These are phyloP conservation scores for Patella vulgata DNA, from an alignment of 1,140 invertebrate genomes.

Conservation along the genomic window DNA sequence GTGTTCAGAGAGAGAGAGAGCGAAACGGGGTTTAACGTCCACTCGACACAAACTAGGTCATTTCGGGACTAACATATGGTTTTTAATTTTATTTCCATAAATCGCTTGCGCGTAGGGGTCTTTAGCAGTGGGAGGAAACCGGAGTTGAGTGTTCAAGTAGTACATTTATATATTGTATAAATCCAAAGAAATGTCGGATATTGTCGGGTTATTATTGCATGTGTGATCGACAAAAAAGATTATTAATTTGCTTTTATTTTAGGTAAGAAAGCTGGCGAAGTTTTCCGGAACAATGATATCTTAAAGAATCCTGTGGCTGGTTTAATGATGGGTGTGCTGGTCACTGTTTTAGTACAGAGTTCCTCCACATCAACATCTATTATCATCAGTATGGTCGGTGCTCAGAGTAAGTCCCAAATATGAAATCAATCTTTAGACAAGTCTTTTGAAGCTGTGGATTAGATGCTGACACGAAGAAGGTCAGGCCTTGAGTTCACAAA, in stretches of 20 bases:
- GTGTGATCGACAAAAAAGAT: too few species aligned
- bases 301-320: conserved; percentile 77
- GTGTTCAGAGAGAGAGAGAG: conserved; percentile 2
- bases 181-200: background rate
- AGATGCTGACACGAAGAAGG: background rate
- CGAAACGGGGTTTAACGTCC: too few species aligned
- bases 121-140: too few species aligned
- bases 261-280: conserved; percentile 34
- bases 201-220: too few species aligned
- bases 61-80: too few species aligned
- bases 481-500: background rate
- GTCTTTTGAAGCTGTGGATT: background rate
- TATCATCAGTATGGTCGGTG: conserved; percentile 73
- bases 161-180: background rate
- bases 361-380: conserved; percentile 74
- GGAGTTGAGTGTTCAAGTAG: conserved; percentile 9
- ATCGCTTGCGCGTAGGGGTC: too few species aligned
- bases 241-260: too few species aligned
- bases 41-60: too few species aligned
- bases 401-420: conserved; percentile 65
- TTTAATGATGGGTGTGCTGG: conserved; percentile 73
- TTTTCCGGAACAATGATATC: conserved; percentile 60
- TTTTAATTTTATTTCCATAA: too few species aligned
- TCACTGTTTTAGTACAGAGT: conserved; percentile 74
- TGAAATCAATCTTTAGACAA: too few species aligned